A percentile compares a stretch with the other conserved stretches of the same genome.
Evolutionary conservation across 1,140 invertebrate species (phyloP).

Genomic region (Drosophila ohnishii): DNA sequence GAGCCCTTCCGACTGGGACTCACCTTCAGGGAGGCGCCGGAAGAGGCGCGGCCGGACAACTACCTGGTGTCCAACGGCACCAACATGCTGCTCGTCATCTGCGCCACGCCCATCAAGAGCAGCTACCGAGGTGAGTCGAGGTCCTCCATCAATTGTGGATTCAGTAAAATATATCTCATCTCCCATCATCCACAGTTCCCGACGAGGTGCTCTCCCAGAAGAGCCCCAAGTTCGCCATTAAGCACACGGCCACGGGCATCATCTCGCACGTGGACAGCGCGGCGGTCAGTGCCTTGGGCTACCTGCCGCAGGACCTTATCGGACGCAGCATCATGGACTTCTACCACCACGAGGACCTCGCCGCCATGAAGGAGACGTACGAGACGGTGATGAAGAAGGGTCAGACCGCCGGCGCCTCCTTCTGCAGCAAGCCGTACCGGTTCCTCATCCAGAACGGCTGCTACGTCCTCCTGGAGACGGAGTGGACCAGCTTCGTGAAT

Average conservation of each 20-base stretch:
- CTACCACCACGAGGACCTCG: conserved; percentile 94
- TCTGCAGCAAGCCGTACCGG: conserved; percentile 89
- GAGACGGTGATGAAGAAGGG: conserved; percentile 88
- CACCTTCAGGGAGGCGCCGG: conserved; percentile 86
- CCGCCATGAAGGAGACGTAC: conserved; percentile 91
- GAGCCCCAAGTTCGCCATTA: conserved; percentile 88
- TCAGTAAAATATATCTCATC: background rate
- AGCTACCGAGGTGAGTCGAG: conserved; percentile 88
- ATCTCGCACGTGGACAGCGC: conserved; percentile 91
- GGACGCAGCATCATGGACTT: conserved; percentile 92
- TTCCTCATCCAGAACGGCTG: conserved; percentile 93
- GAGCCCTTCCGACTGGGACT: conserved; percentile 90
- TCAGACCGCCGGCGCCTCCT: conserved; percentile 85
- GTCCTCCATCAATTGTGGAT: background rate
- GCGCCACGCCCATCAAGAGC: conserved; percentile 88
- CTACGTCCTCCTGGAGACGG: conserved; percentile 92
- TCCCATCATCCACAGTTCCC: conserved; percentile 83
- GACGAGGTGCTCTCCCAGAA: conserved; percentile 85
- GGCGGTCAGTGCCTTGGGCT: conserved; percentile 92
- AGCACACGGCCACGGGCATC: conserved; percentile 89
- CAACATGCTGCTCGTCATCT: conserved; percentile 88
- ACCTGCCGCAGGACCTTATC: conserved; percentile 93
- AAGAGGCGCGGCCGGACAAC: conserved; percentile 81
- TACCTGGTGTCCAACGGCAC: conserved; percentile 66
- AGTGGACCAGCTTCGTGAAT: conserved; percentile 97